A percentile compares a stretch with the other conserved stretches of the same genome.
These are phyloP conservation scores for Drosophila rubida DNA, from an alignment of 2,888 invertebrate species.

Conservation along the genomic window DNA sequence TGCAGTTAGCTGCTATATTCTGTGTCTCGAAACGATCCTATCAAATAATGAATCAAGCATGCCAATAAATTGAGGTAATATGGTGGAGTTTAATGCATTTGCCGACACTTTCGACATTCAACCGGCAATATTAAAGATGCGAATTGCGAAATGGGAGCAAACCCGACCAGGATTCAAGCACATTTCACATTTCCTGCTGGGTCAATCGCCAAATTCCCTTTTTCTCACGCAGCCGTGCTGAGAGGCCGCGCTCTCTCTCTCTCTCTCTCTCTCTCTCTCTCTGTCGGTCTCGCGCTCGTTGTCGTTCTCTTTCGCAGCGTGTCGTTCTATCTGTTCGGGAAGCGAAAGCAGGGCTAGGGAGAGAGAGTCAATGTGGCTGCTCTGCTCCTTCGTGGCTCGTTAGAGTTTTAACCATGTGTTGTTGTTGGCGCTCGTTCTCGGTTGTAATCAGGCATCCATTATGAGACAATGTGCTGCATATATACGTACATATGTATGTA, in stretches of 20 bases:
- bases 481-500: too few species aligned
- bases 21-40: background rate
- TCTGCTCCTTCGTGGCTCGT: conserved; percentile 45
- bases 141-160: background rate
- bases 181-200: conserved; percentile 31
- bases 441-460: conserved; percentile 64
- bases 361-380: conserved; percentile 10
- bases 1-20: background rate
- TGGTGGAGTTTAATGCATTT: background rate
- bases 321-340: background rate
- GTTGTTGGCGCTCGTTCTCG: conserved; percentile 48
- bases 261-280: conserved; percentile 12
- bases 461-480: conserved; percentile 60
- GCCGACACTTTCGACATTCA: conserved; percentile 7
- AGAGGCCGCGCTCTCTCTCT: conserved; percentile 24
- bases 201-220: conserved; percentile 41
- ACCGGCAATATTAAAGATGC: conserved; percentile 2
- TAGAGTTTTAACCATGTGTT: conserved; percentile 62
- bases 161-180: conserved; percentile 20
- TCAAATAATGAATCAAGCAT: background rate
- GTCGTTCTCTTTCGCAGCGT: background rate
- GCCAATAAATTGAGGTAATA: background rate
- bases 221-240: conserved; percentile 57
- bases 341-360: background rate
- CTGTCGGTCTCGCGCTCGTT: background rate